Base-by-base conservation (phyloP, 2,888 invertebrate genomes). In the Prosapia bicincta region DNA sequence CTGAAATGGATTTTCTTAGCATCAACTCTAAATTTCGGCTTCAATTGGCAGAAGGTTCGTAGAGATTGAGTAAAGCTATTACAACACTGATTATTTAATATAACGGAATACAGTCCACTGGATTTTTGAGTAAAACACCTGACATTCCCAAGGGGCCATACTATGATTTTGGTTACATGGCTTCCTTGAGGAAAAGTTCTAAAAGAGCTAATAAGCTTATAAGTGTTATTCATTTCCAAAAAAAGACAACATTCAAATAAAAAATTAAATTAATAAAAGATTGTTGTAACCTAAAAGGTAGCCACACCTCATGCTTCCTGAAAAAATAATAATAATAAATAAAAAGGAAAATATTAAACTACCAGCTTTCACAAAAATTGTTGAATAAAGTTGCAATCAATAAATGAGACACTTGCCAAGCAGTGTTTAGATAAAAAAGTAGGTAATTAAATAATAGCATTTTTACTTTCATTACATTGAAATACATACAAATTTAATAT, bases 31-130 rank as follows among this genome's bases (percentile, higher is more conserved):
- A 54, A 20, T 5, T 54, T 54, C 20, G 20, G 2, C 20, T 9
- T n/a, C 3, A 54, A 54, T 20, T 20, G 54, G 6, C 20, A 3
- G 20, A 54, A 54, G 3, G n/a, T 54, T 54, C 20, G 54, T 20
- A 54, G 3, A 54, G 54, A 54, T 20, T 20, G 54, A 24, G 74
- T 54, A 69, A 30, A 69, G n/a, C 65, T 38, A 30, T 30, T 65
- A 69, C 30, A 69, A 74, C 74, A 74, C 69, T 74, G 74, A 13
- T 69, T 74, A 25, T 69, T 69, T 20, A 74, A 69, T n/a, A 74
- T 24, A 9, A 69, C 38, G 9, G 73, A 43, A 67, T 54, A 54
- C n/a, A 54, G 20, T 20, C 54, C 13, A 13, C 54, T 54, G 54
- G 5, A 54, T 13, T 20, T 54, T n/a, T 54, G 54, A 54, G 54